Conservation (phyloP, 2,797 vertebrate species). For the Hippopotamyrus pictus region DNA sequence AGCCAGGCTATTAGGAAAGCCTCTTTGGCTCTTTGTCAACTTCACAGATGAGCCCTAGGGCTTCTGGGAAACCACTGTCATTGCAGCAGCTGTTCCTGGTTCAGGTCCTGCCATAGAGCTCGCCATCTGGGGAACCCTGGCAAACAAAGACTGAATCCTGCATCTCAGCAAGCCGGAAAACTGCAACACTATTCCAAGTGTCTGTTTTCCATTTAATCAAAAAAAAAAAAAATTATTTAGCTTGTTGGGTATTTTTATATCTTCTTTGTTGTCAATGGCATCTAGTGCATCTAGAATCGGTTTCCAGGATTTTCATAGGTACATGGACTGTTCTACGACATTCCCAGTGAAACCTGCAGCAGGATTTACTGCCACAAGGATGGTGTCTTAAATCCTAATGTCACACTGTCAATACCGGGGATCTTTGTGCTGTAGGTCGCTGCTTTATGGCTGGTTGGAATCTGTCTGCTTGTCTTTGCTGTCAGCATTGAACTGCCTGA, state of each 20-base stretch:
- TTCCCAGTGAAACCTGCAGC: neutral
- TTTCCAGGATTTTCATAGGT: neutral
- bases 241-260: neutral
- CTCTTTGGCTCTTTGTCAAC: slow-evolving; percentile 25
- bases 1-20: slow-evolving; percentile 31
- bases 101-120: neutral
- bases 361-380: neutral
- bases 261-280: neutral
- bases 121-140: neutral
- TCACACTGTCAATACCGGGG: neutral
- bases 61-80: neutral
- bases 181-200: neutral
- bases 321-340: neutral
- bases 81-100: slow-evolving; percentile 17
- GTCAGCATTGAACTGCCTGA: neutral
- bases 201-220: neutral
- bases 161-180: neutral
- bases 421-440: neutral
- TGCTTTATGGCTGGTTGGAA: neutral
- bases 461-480: neutral
- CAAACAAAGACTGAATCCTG: neutral
- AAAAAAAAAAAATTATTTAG: neutral
- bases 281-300: neutral
- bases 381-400: neutral
- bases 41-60: neutral